phyloP scores from a whole-genome alignment of 1,140 invertebrate genomes.

The Aleiodes sp. region DNA sequence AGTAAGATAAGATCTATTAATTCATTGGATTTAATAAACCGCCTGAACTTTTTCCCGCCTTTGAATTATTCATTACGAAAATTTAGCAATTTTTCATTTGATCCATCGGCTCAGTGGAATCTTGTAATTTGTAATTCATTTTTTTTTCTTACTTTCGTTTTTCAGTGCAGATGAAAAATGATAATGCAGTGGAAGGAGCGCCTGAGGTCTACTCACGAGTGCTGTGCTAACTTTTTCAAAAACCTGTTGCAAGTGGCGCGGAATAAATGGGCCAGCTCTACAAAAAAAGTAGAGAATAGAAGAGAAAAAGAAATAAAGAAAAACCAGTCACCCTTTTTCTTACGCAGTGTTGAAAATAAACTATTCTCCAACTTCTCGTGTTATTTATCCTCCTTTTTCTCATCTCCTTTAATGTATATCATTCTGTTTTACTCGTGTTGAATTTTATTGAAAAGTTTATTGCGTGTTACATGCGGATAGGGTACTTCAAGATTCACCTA shows the following conservation, averaged over 20 bases:
- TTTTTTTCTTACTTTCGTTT: not conserved
- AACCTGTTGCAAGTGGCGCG: conserved; percentile 25
- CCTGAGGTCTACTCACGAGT: not conserved
- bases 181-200: not conserved
- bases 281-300: conserved; percentile 14
- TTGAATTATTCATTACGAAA: not conserved
- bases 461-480: too few relatives aligned
- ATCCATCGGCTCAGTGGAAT: not conserved
- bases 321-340: not conserved
- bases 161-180: not conserved
- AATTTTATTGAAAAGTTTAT: conserved; percentile 10
- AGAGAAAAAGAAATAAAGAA: not conserved
- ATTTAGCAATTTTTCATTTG: not conserved
- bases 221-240: conserved; percentile 3
- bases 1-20: conserved; percentile 51
- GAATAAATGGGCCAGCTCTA: not conserved
- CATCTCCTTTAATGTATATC: not conserved
- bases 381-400: not conserved
- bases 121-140: not conserved
- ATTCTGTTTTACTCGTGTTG: conserved; percentile 1
- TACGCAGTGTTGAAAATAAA: not conserved
- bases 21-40: not conserved
- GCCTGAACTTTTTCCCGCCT: not conserved
- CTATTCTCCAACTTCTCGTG: not conserved
- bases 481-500: not conserved